Percentiles rank a stretch among this genome's conserved stretches.
phyloP scores from a whole-genome alignment of 2,797 vertebrate genomes.

The Rhinophrynus dorsalis region DNA sequence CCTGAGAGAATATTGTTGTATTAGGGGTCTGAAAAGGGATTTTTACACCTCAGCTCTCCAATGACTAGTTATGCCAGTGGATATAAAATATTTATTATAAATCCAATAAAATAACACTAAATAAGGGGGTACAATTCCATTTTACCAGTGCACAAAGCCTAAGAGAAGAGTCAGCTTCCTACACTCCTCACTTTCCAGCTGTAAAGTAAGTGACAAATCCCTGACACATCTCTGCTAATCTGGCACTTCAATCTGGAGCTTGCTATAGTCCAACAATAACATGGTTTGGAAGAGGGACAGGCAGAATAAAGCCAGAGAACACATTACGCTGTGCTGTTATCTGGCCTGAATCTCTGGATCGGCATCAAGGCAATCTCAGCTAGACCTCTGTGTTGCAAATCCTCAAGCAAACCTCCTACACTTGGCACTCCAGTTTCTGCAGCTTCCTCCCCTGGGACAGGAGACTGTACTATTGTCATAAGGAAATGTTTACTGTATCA shows the following conservation, averaged over 20 bases:
- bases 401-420: neutral
- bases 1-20: no score
- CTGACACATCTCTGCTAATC: constrained; percentile 13
- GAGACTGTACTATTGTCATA: neutral
- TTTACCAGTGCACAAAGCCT: neutral
- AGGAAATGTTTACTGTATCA: no score
- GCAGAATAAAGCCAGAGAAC: neutral
- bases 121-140: neutral
- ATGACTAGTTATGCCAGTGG: no score
- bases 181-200: constrained; percentile 16
- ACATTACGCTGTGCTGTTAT: neutral
- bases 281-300: constrained; percentile 1
- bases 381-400: constrained; percentile 1
- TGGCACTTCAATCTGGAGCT: neutral
- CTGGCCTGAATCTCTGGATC: constrained; percentile 14
- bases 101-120: no score
- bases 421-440: neutral
- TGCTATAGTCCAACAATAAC: constrained; percentile 16
- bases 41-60: no score
- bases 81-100: no score
- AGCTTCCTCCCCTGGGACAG: neutral
- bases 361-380: neutral
- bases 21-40: no score
- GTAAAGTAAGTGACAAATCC: constrained; percentile 36
- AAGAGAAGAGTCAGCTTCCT: neutral